Evolutionary conservation across 1,140 invertebrate genomes (phyloP), one percentile per base, ranked within the genome.

Genomic region (Sweltsa coloradensis): DNA sequence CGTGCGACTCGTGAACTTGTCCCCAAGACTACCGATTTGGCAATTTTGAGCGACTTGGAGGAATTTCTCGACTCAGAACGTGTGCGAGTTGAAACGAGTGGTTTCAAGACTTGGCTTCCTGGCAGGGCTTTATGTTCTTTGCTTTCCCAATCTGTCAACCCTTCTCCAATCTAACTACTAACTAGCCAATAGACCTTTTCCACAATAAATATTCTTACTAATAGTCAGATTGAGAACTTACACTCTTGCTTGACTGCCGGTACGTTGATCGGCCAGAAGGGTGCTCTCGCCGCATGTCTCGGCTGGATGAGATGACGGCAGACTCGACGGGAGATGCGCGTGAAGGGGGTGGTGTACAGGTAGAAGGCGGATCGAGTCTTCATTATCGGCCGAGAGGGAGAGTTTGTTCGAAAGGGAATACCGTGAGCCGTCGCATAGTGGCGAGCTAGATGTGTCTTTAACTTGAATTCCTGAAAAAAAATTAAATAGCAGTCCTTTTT

Each of bases 281-380:
- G 92, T 52, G 86, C 82, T 51, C 92, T 72, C 34, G 91, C 87
- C 25, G 85, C 84, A 67, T 91, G 89, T 26, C 86, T 67, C 6
- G 87, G 83, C 51, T 83, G 79, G 51, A 95, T 76, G 52, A 93
- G 78, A 49, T 84, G 79, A 45, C 82, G 76, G 62, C 89, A 92
- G 37, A 94, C 69, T 42, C 85, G 72, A 34, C 93, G 76, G 19
- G 91, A 89, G 16, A 94, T 77, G 52, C 88, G 75, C 34, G 91
- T 93, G 54, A 92, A 70, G 26, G 86, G 79, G 52, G 90, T 92
- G 3, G 86, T 92, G 58, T 85, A 80, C 54, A 97, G 71, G 70
- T 93, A 96, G 69, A 96, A 96, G 22, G 92, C 92, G 51, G 92
- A 91, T 56, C 92, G 75, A 31, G 93, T 96, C 69, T 96, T 96